Conservation (phyloP, 23 tunicate species). For the Phallusia fumigata region DNA sequence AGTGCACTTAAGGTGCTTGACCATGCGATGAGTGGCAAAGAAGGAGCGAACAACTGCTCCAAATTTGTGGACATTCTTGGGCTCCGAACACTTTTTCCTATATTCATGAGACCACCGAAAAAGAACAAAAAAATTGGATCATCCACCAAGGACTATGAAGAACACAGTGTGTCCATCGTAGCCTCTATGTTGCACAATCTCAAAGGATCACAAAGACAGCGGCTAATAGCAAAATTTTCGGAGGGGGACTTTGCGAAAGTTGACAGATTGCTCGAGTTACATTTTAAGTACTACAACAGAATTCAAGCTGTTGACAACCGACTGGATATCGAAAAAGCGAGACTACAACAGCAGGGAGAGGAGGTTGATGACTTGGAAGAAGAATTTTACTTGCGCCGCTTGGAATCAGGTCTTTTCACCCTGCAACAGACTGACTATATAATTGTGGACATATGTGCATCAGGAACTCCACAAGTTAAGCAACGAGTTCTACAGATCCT, state of each 20-base stretch:
- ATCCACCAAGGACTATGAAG: constrained; percentile 83
- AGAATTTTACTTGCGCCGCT: constrained; percentile 60
- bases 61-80: constrained; percentile 96
- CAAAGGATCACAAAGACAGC: constrained; percentile 68
- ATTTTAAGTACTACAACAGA: constrained; percentile 77
- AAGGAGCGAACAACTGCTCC: constrained; percentile 81
- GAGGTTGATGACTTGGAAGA: constrained; percentile 85
- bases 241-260: constrained; percentile 88
- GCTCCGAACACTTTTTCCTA: constrained; percentile 83
- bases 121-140: constrained; percentile 82
- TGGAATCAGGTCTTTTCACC: constrained; percentile 88
- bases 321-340: constrained; percentile 61
- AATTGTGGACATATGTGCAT: constrained; percentile 87
- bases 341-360: constrained; percentile 49
- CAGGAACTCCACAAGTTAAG: constrained; percentile 58
- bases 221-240: constrained; percentile 74
- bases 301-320: constrained; percentile 72
- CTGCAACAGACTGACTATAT: constrained; percentile 92
- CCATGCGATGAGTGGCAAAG: constrained; percentile 89
- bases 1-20: constrained; percentile 90
- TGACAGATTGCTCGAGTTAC: constrained; percentile 88
- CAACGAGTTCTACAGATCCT: constrained; percentile 72
- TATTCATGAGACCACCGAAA: constrained; percentile 95
- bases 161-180: constrained; percentile 77
- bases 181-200: constrained; percentile 88